Conservation (phyloP, 2,797 vertebrate genomes). For the Buceros bicornis region DNA sequence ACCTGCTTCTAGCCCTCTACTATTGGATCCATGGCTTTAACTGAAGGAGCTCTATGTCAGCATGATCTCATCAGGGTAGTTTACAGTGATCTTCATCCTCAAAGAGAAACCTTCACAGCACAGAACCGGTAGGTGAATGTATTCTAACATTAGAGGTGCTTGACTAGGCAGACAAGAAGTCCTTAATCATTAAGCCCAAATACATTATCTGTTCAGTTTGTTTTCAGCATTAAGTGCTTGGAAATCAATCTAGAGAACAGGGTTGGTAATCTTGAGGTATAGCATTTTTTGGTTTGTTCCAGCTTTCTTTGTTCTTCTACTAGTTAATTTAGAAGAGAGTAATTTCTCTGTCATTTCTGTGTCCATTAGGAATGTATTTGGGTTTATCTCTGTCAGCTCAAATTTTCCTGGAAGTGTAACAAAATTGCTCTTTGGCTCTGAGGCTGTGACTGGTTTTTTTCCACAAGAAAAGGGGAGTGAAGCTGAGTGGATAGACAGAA, state of each 20-base stretch:
- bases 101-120: slow-evolving; percentile 97
- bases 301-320: not conserved
- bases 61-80: slow-evolving; percentile 97
- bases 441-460: not conserved
- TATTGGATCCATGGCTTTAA: slow-evolving; percentile 96
- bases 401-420: not conserved
- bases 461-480: not conserved
- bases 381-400: not conserved
- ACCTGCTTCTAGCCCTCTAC: slow-evolving; percentile 87
- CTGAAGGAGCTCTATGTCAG: slow-evolving; percentile 95
- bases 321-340: not conserved
- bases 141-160: not conserved
- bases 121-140: slow-evolving; percentile 90
- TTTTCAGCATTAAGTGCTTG: not conserved
- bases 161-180: not conserved
- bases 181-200: not conserved
- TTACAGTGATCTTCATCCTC: slow-evolving; percentile 96
- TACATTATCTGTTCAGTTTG: not conserved
- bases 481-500: not conserved
- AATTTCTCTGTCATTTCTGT: not conserved
- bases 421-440: not conserved
- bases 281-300: not conserved
- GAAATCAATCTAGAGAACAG: not conserved
- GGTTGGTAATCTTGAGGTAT: not conserved
- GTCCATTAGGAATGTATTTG: not conserved